Evolutionary conservation across 1,140 invertebrate genomes (phyloP).

Genomic region (Leptopilina clavipes): DNA sequence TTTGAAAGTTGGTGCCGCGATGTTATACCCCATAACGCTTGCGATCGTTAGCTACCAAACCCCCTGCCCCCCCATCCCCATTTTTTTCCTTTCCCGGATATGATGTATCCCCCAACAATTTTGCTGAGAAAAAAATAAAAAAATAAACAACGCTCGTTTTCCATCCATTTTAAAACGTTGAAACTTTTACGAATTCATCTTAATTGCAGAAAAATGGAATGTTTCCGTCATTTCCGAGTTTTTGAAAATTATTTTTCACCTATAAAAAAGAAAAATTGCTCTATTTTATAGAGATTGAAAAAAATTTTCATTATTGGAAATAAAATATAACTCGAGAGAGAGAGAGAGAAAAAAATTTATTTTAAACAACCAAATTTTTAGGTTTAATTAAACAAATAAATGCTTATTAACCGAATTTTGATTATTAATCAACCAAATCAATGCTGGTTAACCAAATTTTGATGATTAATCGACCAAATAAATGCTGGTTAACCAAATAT

Average conservation of each 20-base stretch:
- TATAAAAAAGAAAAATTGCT: no score
- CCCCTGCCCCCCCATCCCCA: no score
- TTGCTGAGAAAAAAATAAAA: conserved; percentile 23
- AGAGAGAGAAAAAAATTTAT: no score
- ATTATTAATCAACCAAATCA: no score
- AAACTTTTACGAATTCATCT: conserved; percentile 27
- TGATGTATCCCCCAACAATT: conserved; percentile 9
- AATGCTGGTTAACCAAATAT: no score
- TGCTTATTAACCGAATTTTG: no score
- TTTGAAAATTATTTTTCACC: neutral
- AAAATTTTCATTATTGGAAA: no score
- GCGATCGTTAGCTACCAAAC: conserved; percentile 44
- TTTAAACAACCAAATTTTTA: no score
- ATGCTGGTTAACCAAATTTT: no score
- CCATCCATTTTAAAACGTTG: conserved; percentile 14
- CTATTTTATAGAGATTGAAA: neutral
- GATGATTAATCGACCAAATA: no score
- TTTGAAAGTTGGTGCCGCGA: conserved; percentile 58
- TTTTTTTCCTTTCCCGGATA: conserved; percentile 51
- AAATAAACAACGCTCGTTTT: conserved; percentile 30
- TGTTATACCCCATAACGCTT: conserved; percentile 35
- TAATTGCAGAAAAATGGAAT: neutral
- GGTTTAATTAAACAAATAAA: no score
- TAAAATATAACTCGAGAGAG: no score
- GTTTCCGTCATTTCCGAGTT: neutral